Evolutionary conservation across 2,888 invertebrate genomes (phyloP).

Genomic region (Hemithea aestivaria): DNA sequence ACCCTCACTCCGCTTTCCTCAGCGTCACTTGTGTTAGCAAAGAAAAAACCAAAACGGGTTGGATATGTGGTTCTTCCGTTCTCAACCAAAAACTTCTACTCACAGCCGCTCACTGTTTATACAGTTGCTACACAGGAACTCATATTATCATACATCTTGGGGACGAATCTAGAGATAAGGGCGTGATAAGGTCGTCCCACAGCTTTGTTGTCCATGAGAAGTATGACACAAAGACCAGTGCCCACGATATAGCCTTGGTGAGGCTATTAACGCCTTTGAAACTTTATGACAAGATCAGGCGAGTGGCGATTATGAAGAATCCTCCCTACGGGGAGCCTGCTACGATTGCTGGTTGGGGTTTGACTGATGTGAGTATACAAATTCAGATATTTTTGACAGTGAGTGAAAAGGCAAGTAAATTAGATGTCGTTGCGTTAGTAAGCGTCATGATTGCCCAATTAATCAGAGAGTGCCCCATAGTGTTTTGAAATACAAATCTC

Average conservation of each 20-base stretch:
- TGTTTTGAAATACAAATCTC: too few relatives aligned
- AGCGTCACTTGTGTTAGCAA: slow-evolving; percentile 12
- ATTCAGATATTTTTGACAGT: too few relatives aligned
- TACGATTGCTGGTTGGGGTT: slow-evolving; percentile 35
- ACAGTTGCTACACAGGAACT: background rate
- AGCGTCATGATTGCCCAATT: too few relatives aligned
- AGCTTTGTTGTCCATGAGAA: slow-evolving; percentile 17
- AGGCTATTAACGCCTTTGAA: slow-evolving; percentile 7
- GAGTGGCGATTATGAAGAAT: slow-evolving; percentile 25
- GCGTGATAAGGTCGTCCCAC: background rate
- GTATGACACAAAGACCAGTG: rapidly evolving
- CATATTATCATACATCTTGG: slow-evolving; percentile 20
- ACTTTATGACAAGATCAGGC: slow-evolving; percentile 16
- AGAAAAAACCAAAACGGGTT: background rate
- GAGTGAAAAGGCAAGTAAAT: background rate
- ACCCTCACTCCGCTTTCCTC: slow-evolving; percentile 32
- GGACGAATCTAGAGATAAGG: slow-evolving; percentile 5
- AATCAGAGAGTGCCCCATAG: too few relatives aligned
- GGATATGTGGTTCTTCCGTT: slow-evolving; percentile 40
- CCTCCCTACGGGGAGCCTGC: slow-evolving; percentile 22
- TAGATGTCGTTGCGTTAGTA: too few relatives aligned
- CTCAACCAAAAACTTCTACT: slow-evolving; percentile 35
- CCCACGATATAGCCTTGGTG: slow-evolving; percentile 28
- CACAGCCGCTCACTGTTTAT: slow-evolving; percentile 41
- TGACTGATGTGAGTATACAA: slow-evolving; percentile 27